Evolutionary conservation across 2,113 vertebrate genomes (phyloP), one percentile per base, ranked within the genome.

Genomic region (Bubo blakistoni): DNA sequence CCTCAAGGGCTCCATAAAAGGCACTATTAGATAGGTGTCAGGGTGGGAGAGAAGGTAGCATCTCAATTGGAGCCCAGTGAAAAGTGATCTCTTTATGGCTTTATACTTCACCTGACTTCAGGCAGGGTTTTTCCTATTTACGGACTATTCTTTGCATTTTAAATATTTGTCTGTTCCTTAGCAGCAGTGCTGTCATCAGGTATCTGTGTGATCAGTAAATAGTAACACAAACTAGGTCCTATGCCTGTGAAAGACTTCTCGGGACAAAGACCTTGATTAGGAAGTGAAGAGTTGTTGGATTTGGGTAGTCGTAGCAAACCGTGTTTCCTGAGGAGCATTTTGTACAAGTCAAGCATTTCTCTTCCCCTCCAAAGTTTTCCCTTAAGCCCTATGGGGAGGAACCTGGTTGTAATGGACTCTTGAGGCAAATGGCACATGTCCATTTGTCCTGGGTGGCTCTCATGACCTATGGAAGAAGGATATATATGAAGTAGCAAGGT

Each of bases 281-380:
- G 46, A 49, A 8, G 32, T 36, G 16, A 30, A 40, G 34, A 57
- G 22, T 27, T 2, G 0, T 61, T 86, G 82, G 26, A n/a, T 49
- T 49, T 55, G 66, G 27, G 40, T 0, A 1, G 11, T 55, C 1
- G 0, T 55, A 62, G 30, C 32, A 49, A 62, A 27, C 54, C 0
- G 1, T 22, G 38, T 44, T 66, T 73, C 38, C 88, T 10, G 4
- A 59, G 25, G 2, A 59, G 38, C 6, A 7, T 36, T 71, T 77
- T 46, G 44, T 55, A 10, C 18, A 36, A 34, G 17, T 2, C 21
- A 14, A 42, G 22, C 1, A 0, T 55, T 83, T 72, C 58, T 86
- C 16, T 59, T 82, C 16, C 38, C 6, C 32, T 63, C 57, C 30
- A 7, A 38, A 59, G 19, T 38, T 79, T 55, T 61, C 14, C 27